Base-by-base conservation (phyloP, 2,797 vertebrate genomes). In the Apogon hyalosoma region DNA sequence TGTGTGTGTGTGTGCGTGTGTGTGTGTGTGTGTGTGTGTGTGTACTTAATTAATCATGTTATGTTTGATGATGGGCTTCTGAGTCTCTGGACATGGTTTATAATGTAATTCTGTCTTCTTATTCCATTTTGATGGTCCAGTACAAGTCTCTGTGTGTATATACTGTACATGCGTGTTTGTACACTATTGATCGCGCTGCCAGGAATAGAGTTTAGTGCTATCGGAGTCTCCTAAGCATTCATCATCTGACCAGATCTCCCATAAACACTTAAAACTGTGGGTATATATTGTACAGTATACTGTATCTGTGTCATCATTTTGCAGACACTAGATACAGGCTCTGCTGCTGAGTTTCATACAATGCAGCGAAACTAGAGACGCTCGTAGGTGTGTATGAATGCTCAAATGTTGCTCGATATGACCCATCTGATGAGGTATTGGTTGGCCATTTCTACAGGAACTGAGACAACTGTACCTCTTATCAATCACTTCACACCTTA, bases 31-130 rank as follows among this genome's bases (percentile, higher is more conserved):
- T 51, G 18, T 68, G 19, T 33, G 14, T 53, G 52, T 56, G 52
- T 66, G 19, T 7, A n/a, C 51, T 21, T 71, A 80, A 66, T 81
- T 64, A 76, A 83, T 77, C 56, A 18, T 59, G 71, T 79, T 85
- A 75, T 59, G 45, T 42, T 56, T 46, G 66, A 77, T 69, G 69
- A 83, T 56, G 69, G 24, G 73, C 42, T 42, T 77, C 45, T 68
- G 77, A 69, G 76, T 65, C 85, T 89, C 86, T 88, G 82, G 79
- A 72, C 72, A 49, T 69, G 75, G 73, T 62, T 69, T 55, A 58
- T 87, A 90, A 90, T 90, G 61, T 13, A 63, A 88, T 91, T 88
- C 53, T 49, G 49, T 52, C 39, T 57, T 57, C 77, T 83, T 71
- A 87, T 87, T 82, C 36, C 58, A 87, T 79, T 84, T 86, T 66